A percentile compares a stretch with the other conserved stretches of the same genome.
Conservation (phyloP, 2,113 vertebrate species). For the Buteo buteo region DNA sequence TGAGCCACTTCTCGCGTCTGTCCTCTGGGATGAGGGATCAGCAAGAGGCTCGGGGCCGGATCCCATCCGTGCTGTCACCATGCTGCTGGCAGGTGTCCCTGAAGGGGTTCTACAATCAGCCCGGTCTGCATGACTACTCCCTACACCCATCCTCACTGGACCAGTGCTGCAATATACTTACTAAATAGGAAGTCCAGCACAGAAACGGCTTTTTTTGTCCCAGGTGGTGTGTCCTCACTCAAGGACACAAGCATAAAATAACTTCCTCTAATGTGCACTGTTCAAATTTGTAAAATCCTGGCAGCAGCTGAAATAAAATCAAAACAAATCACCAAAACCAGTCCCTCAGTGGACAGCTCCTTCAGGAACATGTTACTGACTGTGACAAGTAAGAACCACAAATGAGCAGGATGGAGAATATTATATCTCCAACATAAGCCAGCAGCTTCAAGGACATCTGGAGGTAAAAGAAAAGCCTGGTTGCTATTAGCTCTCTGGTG, state of each 20-base stretch:
- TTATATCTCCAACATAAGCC: not conserved
- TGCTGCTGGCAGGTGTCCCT: not conserved
- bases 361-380: not conserved
- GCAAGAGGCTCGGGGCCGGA: no score
- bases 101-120: not conserved
- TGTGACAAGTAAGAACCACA: not conserved
- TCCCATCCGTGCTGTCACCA: not conserved
- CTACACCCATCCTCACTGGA: not conserved
- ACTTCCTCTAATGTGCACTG: not conserved
- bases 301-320: not conserved
- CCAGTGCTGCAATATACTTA: not conserved
- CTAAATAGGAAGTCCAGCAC: not conserved
- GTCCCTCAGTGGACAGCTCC: not conserved
- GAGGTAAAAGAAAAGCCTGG: constrained; percentile 47
- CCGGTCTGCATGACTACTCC: not conserved
- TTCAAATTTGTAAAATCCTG: not conserved
- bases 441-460: constrained; percentile 51
- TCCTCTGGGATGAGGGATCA: not conserved
- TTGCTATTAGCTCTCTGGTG: not conserved
- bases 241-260: not conserved
- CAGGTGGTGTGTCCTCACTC: not conserved
- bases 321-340: not conserved
- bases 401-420: not conserved
- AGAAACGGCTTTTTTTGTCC: not conserved
- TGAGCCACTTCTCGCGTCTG: not conserved